Percentiles rank a stretch among this genome's conserved stretches.
These are phyloP conservation scores for Lagria hirta DNA, from an alignment of 2,888 invertebrate genomes.

Conservation along the genomic window DNA sequence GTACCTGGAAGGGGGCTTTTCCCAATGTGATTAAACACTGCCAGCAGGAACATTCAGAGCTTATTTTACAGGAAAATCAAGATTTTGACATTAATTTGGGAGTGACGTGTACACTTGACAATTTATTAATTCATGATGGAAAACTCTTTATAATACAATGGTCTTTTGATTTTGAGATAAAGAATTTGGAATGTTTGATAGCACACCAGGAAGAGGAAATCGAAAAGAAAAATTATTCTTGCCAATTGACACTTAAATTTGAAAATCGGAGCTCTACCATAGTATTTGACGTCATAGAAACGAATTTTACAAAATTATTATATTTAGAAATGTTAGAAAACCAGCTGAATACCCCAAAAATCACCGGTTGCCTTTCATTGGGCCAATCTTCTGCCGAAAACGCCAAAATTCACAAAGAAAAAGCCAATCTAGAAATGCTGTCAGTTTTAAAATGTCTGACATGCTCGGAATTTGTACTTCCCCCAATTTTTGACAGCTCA, in stretches of 20 bases:
- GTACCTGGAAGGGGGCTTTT: constrained; percentile 1
- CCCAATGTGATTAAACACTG: not conserved
- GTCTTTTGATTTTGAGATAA: not conserved
- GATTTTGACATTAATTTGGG: not conserved
- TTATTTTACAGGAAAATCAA: not conserved
- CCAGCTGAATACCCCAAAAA: too few species aligned
- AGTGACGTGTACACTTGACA: not conserved
- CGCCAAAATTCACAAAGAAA: not conserved
- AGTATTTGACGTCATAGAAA: too few species aligned
- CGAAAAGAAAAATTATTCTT: not conserved
- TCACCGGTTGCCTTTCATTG: too few species aligned
- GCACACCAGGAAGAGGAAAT: not conserved
- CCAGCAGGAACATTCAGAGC: not conserved
- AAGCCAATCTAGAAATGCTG: constrained; percentile 5
- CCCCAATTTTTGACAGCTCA: constrained; percentile 8
- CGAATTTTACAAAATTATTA: too few species aligned
- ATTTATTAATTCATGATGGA: not conserved
- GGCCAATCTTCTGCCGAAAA: too few species aligned
- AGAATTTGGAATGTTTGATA: too few species aligned
- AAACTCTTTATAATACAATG: constrained; percentile 1
- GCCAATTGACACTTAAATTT: not conserved
- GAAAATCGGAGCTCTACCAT: too few species aligned
- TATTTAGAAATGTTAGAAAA: too few species aligned
- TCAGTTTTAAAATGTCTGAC: constrained; percentile 6
- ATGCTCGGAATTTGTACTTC: constrained; percentile 2